Evolutionary conservation across 2,888 invertebrate species (phyloP).

Genomic region (Synanthedon myopaeformis): DNA sequence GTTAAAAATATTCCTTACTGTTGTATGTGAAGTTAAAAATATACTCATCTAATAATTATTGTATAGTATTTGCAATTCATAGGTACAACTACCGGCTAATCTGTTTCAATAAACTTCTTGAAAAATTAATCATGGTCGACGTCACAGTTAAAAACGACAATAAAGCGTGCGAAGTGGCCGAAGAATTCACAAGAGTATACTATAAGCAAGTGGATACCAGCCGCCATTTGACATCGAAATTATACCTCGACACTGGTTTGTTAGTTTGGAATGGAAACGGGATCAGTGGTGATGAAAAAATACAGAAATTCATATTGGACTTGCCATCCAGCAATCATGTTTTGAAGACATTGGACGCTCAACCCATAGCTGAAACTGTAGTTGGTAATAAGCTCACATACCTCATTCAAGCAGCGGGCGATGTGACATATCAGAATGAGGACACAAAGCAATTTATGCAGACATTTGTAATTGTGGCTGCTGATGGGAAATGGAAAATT

Average conservation of each 20-base stretch:
- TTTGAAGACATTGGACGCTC: conserved; percentile 85
- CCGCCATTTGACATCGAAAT: conserved; percentile 82
- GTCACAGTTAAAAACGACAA: conserved; percentile 76
- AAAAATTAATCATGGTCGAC: conserved; percentile 43
- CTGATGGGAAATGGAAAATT: conserved; percentile 94
- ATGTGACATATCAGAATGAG: conserved; percentile 77
- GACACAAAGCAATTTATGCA: conserved; percentile 82
- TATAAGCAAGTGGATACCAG: conserved; percentile 91
- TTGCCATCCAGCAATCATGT: conserved; percentile 85
- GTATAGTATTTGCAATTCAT: too few species aligned
- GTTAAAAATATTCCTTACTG: too few species aligned
- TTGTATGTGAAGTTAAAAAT: too few species aligned
- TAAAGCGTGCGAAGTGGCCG: conserved; percentile 85
- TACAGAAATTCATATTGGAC: conserved; percentile 87
- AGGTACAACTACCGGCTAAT: too few species aligned
- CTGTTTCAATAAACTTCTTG: background rate
- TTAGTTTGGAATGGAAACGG: conserved; percentile 95
- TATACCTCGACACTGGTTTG: conserved; percentile 87
- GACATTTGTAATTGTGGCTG: conserved; percentile 87
- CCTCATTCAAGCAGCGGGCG: conserved; percentile 85
- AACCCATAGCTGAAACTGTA: conserved; percentile 83
- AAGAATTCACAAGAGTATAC: conserved; percentile 89
- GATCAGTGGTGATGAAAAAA: conserved; percentile 81
- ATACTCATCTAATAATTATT: too few species aligned
- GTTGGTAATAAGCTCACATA: conserved; percentile 84